Evolutionary conservation across 2,888 invertebrate species (phyloP).

Genomic region (Nemotelus nigrinus): DNA sequence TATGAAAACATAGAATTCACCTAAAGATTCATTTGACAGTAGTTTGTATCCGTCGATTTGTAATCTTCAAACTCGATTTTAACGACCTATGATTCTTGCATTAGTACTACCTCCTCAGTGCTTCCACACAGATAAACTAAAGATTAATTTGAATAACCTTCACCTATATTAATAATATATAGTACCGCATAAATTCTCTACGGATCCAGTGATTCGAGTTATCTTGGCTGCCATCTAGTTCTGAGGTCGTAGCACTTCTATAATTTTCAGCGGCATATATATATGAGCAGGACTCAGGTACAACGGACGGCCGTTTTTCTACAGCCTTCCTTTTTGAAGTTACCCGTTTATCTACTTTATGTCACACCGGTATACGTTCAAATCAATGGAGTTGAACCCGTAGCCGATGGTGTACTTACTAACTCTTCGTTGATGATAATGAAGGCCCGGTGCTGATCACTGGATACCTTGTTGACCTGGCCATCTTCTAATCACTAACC

Average conservation of each 20-base stretch:
- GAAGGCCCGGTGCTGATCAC: neutral
- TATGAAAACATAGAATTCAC: neutral
- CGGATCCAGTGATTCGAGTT: neutral
- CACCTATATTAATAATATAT: neutral
- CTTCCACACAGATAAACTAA: neutral
- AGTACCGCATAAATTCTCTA: neutral
- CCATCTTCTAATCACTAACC: no score
- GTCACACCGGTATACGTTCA: neutral
- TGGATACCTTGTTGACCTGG: no score
- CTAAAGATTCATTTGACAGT: neutral
- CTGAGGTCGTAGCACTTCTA: neutral
- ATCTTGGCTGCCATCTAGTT: neutral
- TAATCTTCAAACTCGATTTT: no score
- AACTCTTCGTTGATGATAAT: neutral
- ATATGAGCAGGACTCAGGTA: neutral
- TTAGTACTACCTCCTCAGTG: neutral
- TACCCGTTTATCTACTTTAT: neutral
- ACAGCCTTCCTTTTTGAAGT: neutral
- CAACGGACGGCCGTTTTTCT: neutral
- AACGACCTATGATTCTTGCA: no score
- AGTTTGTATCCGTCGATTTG: neutral
- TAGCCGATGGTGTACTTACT: neutral
- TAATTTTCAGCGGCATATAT: neutral
- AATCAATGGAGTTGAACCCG: neutral
- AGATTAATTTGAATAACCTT: neutral